phyloP scores from a whole-genome alignment of 2,797 vertebrate genomes.

The Scolopax rusticola region DNA sequence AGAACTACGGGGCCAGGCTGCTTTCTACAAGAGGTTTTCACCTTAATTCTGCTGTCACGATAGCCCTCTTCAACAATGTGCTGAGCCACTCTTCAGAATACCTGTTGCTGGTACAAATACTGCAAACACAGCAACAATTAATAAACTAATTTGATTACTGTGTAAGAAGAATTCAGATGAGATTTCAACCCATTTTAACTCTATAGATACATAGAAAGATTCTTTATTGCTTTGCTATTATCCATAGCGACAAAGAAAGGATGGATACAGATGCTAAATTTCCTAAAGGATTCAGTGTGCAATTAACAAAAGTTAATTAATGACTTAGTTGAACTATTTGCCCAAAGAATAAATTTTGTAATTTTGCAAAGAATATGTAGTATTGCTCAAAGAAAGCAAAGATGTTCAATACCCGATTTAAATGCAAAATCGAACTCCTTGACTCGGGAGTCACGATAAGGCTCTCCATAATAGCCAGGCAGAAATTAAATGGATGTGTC shows the following conservation, averaged over 20 bases:
- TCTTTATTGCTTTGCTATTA: neutral
- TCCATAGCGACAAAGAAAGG: neutral
- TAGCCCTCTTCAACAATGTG: neutral
- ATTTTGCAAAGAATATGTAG: neutral
- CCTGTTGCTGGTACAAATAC: neutral
- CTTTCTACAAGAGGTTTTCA: neutral
- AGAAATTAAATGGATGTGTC: neutral
- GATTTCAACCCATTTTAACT: neutral
- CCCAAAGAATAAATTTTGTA: neutral
- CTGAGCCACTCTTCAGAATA: neutral
- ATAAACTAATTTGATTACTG: neutral
- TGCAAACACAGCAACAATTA: neutral
- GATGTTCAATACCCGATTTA: neutral
- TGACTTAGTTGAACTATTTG: neutral
- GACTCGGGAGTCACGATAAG: neutral
- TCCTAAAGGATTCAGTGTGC: neutral
- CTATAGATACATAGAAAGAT: neutral
- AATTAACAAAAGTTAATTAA: constrained; percentile 8
- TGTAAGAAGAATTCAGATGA: neutral
- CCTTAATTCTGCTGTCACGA: neutral
- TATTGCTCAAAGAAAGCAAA: neutral
- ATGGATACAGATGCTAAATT: neutral
- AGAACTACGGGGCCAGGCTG: neutral
- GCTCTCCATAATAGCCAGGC: neutral
- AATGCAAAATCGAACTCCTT: neutral